Percentiles rank a stretch among this genome's conserved stretches.
Conservation (phyloP, 2,888 invertebrate species). For the Perithous albicinctus region DNA sequence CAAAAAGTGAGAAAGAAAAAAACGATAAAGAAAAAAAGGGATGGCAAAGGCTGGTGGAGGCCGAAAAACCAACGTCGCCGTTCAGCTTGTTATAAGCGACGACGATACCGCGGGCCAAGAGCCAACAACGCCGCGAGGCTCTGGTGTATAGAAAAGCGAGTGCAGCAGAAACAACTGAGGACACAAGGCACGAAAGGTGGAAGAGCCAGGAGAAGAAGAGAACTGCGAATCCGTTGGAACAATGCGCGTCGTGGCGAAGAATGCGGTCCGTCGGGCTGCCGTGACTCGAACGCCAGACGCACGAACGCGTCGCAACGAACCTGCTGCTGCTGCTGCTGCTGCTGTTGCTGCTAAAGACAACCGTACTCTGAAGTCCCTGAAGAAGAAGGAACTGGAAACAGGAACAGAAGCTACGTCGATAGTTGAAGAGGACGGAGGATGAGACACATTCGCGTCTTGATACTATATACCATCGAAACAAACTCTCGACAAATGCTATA, state of each 20-base stretch:
- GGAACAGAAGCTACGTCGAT: constrained; percentile 60
- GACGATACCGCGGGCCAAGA: constrained; percentile 65
- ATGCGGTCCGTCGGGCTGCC: constrained; percentile 83
- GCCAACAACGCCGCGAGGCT: constrained; percentile 47
- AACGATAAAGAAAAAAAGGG: constrained; percentile 22
- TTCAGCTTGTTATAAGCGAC: constrained; percentile 74
- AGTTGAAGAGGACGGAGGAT: constrained; percentile 20
- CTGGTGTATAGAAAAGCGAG: constrained; percentile 66
- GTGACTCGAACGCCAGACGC: constrained; percentile 56
- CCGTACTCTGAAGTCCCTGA: background rate
- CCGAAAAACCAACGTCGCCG: constrained; percentile 69
- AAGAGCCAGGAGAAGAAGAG: constrained; percentile 70
- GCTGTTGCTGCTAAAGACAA: constrained; percentile 27
- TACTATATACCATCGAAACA: constrained; percentile 52
- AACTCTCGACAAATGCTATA: constrained; percentile 79
- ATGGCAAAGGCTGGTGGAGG: constrained; percentile 44
- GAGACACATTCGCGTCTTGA: constrained; percentile 50
- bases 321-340: constrained; percentile 55
- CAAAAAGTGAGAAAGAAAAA: constrained; percentile 66
- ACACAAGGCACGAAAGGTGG: constrained; percentile 36
- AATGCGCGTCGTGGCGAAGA: constrained; percentile 84
- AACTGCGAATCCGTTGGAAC: constrained; percentile 74
- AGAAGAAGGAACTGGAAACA: constrained; percentile 52
- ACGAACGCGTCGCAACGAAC: constrained; percentile 64
- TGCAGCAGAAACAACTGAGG: constrained; percentile 63